These are phyloP conservation scores for Chymomyza costata DNA, from an alignment of 1,140 invertebrate genomes.

Conservation along the genomic window DNA sequence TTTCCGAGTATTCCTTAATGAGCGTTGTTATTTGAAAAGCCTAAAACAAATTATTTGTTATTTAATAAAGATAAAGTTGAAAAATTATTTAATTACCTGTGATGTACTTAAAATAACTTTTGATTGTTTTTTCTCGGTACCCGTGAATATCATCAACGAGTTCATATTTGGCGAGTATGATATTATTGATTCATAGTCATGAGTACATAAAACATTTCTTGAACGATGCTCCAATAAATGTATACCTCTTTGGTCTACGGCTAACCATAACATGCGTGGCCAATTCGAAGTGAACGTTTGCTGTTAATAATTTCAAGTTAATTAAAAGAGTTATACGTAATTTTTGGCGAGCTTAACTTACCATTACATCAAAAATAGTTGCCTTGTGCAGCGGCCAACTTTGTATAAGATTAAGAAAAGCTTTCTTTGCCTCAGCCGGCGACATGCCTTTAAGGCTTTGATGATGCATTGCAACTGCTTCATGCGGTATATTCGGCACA, in stretches of 20 bases:
- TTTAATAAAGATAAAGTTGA: not conserved
- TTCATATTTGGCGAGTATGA: conserved; percentile 92
- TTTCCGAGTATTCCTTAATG: conserved; percentile 93
- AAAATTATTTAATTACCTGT: conserved; percentile 79
- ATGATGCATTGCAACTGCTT: conserved; percentile 90
- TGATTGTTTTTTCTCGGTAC: conserved; percentile 90
- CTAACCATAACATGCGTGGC: conserved; percentile 92
- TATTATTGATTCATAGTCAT: conserved; percentile 90
- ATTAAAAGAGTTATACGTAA: no score
- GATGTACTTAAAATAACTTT: conserved; percentile 92
- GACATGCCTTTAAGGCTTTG: conserved; percentile 90
- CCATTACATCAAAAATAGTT: conserved; percentile 95
- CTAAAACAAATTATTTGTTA: conserved; percentile 76
- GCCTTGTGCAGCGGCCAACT: conserved; percentile 94
- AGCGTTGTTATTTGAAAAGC: conserved; percentile 95
- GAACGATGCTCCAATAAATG: conserved; percentile 92
- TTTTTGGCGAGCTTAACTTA: no score
- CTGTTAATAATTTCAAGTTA: no score
- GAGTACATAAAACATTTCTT: conserved; percentile 90
- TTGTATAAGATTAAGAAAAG: conserved; percentile 94
- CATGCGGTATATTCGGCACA: conserved; percentile 83
- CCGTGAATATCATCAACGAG: conserved; percentile 93
- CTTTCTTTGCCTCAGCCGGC: conserved; percentile 89
- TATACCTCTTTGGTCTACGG: conserved; percentile 94
- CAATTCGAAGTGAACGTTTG: conserved; percentile 98